These are phyloP conservation scores for Drosophila ohnishii DNA, from an alignment of 1,140 invertebrate genomes.

Conservation along the genomic window DNA sequence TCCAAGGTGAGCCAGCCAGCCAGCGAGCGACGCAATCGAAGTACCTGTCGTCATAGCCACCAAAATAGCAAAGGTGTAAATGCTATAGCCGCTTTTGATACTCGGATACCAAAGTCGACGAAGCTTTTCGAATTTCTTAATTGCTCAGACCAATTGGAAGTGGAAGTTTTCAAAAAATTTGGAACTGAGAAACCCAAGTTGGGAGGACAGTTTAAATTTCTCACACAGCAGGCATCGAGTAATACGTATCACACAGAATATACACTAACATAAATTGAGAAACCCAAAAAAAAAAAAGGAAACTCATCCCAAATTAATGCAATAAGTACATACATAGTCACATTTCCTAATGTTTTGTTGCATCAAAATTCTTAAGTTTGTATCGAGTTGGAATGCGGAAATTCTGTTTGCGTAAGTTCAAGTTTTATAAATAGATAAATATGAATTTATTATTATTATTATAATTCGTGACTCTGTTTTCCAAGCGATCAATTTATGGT, in stretches of 20 bases:
- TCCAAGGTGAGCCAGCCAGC: conserved; percentile 70
- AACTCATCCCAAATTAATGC: conserved; percentile 21
- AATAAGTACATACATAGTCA: neutral
- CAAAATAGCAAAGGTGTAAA: conserved; percentile 63
- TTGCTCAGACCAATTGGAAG: conserved; percentile 16
- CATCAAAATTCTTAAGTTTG: conserved; percentile 33
- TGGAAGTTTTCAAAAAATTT: neutral
- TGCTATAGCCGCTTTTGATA: conserved; percentile 49
- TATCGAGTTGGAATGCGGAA: conserved; percentile 36
- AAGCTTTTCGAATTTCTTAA: conserved; percentile 55
- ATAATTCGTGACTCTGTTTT: conserved; percentile 15
- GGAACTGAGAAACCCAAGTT: neutral
- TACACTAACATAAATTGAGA: neutral
- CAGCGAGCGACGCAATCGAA: conserved; percentile 50
- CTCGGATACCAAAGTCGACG: conserved; percentile 18
- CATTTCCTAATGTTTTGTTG: conserved; percentile 13
- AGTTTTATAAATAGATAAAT: conserved; percentile 23
- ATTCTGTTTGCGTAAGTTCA: conserved; percentile 40
- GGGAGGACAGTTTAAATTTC: conserved; percentile 10
- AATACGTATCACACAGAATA: conserved; percentile 10
- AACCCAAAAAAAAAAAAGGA: neutral
- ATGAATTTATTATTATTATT: conserved; percentile 6
- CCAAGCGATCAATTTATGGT: conserved; percentile 1
- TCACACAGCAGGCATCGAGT: conserved; percentile 12
- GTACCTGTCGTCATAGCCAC: conserved; percentile 61